Base-by-base conservation (phyloP, 2,888 invertebrate genomes). In the Odontocerum albicorne region DNA sequence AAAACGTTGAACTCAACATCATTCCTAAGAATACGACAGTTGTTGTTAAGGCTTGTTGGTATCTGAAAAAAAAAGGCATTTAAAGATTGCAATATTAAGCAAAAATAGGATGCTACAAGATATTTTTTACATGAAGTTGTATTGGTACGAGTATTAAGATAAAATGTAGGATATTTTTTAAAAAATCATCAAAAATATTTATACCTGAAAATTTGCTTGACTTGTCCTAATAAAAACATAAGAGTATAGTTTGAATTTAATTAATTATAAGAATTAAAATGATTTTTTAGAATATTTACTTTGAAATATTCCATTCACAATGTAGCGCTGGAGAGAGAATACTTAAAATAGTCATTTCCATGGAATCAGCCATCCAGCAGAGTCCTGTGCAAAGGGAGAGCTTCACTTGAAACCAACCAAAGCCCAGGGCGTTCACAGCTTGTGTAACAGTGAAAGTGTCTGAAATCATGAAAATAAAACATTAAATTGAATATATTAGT, bases 331-430 rank as follows among this genome's bases (percentile, higher is more conserved):
- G 96, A 12, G 94, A 92, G 32, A 97, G 74, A 60, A 97, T 94
- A 64, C 94, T 93, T 31, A 96, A 75, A 65, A 97, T 94, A 67
- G 96, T 96, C 92, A 96, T 96, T 75, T 96, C 96, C 96, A 96
- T 96, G 50, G 95, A 94, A 71, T 96, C 96, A 0, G 96, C 94
- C 95, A 96, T 96, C 96, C 93, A 91, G 68, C 92, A 91, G 1
- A 92, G 75, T 0, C 92, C 92, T 13, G 92, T 92, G 66, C 90
- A 88, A 13, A 92, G 74, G 0, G 92, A 92, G 39, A 92, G 69
- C 69, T 91, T 91, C 0, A 92, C 90, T 84, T 92, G 92, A 69
- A 92, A 92, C 83, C 88, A 90, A 27, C 92, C 92, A 72, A 92
- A 92, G 1, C 92, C 92, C 38, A 92, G 77, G 0, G 88, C 86